Evolutionary conservation across 2,888 invertebrate species (phyloP), one percentile per base, ranked within the genome.

Genomic region (Leptogaster cylindrica): DNA sequence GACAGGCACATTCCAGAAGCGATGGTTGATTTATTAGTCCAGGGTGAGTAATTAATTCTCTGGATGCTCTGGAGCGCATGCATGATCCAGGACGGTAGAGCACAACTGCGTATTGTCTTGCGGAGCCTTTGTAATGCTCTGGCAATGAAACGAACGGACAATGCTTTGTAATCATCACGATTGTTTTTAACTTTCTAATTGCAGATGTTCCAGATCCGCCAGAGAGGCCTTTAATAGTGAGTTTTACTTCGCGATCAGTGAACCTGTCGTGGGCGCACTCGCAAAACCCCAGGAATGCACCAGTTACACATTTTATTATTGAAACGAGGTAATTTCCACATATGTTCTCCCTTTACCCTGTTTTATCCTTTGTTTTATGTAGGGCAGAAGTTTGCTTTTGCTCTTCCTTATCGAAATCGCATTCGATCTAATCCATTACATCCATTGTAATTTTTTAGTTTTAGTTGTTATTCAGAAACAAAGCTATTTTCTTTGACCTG

Each of bases 221-320:
- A 72, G 88, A 88, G 74, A 84, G 87, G 73, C 89, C 90, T 72
- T 83, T 90, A 76, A 84, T 89, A 78, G 85, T 86, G 81, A 86
- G 86, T 79, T 90, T 89, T 81, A 88, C 89, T 70, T 89, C 89
- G 71, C 85, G 89, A 73, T 86, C 88, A 41, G 89, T 88, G 75
- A 88, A 88, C 81, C 82, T 90, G 75, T 89, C 89, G 65, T 90
- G 90, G 90, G 88, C 89, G 68, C 87, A 88, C 69, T 87, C 89
- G 72, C 85, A 85, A 74, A 86, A 88, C 80, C 84, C 86, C 70
- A 87, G 89, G 78, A 86, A 88, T 83, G 86, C 87, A 76, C 85
- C 86, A 71, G 86, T 90, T 76, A 84, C 84, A 74, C 86, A 89
- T 82, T 90, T 90, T 81, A 84, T 89, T 80, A 88, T 90, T 78